Evolutionary conservation across 2,888 invertebrate genomes (phyloP).

Genomic region (Eulithis prunata): DNA sequence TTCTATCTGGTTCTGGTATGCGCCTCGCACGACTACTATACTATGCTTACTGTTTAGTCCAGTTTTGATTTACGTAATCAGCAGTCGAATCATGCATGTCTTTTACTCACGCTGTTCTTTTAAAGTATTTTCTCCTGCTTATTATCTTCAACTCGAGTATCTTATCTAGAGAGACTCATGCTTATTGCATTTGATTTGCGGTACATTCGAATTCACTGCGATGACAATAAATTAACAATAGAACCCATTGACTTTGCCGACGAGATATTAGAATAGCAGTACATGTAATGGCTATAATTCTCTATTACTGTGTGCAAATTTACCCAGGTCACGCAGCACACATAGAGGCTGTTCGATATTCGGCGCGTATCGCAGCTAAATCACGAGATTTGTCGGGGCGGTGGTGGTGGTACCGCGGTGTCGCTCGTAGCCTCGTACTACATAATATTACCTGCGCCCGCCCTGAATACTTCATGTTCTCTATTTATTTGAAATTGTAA

Average conservation of each 20-base stretch:
- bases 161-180: constrained; percentile 37
- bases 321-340: constrained; percentile 80
- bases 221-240: constrained; percentile 33
- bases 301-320: constrained; percentile 77
- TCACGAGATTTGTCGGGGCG: constrained; percentile 83
- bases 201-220: constrained; percentile 35
- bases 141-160: constrained; percentile 17
- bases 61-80: constrained; percentile 42
- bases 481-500: constrained; percentile 84
- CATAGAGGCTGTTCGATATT: constrained; percentile 78
- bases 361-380: constrained; percentile 81
- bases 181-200: constrained; percentile 31
- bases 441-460: constrained; percentile 80
- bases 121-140: constrained; percentile 23
- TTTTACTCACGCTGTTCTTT: constrained; percentile 33
- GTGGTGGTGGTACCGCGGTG: constrained; percentile 53
- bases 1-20: constrained; percentile 55
- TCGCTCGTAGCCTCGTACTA: constrained; percentile 60
- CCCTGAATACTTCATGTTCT: constrained; percentile 82
- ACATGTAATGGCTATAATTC: constrained; percentile 71
- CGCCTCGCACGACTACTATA: constrained; percentile 52
- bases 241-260: constrained; percentile 34
- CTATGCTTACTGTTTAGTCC: constrained; percentile 49
- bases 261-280: constrained; percentile 41
- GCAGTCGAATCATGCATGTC: constrained; percentile 42